Evolutionary conservation across 2,888 invertebrate species (phyloP), one percentile per base, ranked within the genome.

Genomic region (Flexamia atlantica): DNA sequence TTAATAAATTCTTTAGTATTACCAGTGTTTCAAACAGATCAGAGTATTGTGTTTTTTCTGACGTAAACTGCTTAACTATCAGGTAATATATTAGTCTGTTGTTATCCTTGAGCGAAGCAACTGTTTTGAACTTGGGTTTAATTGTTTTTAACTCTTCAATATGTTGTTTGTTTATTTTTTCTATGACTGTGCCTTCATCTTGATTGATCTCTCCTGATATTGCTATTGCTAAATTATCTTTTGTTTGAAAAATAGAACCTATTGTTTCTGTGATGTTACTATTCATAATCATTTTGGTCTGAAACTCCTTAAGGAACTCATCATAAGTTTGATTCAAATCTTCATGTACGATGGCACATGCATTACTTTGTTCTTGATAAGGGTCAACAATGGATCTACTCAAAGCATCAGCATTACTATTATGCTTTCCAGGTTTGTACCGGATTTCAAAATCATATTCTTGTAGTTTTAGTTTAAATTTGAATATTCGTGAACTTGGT

Each of bases 381-480:
- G n/a, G n/a, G n/a, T n/a, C 10, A 20, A 14, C 5, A 4, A 23
- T 5, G 4, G 53, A 7, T 20, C 64, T 20, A 5, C 9, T 9
- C 4, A 70, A n/a, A 7, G 32, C 70, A 36, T 70, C 70, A 9
- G 70, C 70, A 70, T 70, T 70, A 32, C 32, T 32, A n/a, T 70
- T 70, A 1, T 2, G 9, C 32, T 70, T 70, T 17, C 70, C 70
- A 1, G 30, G 32, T 70, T 70, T 70, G n/a, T 70, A 70, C 10
- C 14, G 3, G 10, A 70, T 30, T 1, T 20, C 7, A 32, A 9
- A 57, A 32, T 81, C 80, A 25, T 57, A 81, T 36, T 81, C 80
- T 17, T 20, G 20, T 4, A 81, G 36, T 25, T 57, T 81, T 4
- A 81, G 28, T 9, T 9, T 57, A 28, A 20, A 81, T 12, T 46